Percentiles rank a stretch among this genome's conserved stretches.
These are phyloP conservation scores for Congeria kusceri DNA, from an alignment of 2,888 invertebrate species.

Conservation along the genomic window DNA sequence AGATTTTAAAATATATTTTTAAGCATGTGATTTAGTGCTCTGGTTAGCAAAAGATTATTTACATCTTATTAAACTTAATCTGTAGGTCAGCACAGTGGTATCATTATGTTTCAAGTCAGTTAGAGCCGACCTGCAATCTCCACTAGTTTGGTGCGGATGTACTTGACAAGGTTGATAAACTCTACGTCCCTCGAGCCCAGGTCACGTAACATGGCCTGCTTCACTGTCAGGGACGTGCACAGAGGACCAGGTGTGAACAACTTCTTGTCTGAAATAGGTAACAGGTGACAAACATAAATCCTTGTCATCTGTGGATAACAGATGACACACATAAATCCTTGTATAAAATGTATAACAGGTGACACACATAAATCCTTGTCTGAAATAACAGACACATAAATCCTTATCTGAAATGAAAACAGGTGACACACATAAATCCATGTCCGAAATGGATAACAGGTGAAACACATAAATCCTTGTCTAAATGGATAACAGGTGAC, in stretches of 20 bases:
- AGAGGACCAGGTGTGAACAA: slow-evolving; percentile 86
- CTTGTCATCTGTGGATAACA: slow-evolving; percentile 68
- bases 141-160: slow-evolving; percentile 82
- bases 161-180: slow-evolving; percentile 84
- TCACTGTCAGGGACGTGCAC: slow-evolving; percentile 83
- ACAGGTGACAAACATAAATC: no score
- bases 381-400: no score
- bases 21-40: no score
- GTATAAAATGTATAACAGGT: slow-evolving; percentile 47
- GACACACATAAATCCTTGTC: no score
- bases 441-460: slow-evolving; percentile 60
- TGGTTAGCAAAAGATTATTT: no score
- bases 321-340: slow-evolving; percentile 81
- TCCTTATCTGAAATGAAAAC: slow-evolving; percentile 77
- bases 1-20: no score
- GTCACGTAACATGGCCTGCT: slow-evolving; percentile 85
- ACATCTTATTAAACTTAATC: no score
- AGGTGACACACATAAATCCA: slow-evolving; percentile 80
- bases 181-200: slow-evolving; percentile 85
- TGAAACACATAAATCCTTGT: no score
- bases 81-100: no score
- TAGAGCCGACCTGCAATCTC: slow-evolving; percentile 83
- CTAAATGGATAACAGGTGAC: no score
- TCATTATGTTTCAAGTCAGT: neutral
- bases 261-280: slow-evolving; percentile 78